Evolutionary conservation across 53 echinoderm and acorn worm species (phyloP).

Genomic region (Holothuria scabra): DNA sequence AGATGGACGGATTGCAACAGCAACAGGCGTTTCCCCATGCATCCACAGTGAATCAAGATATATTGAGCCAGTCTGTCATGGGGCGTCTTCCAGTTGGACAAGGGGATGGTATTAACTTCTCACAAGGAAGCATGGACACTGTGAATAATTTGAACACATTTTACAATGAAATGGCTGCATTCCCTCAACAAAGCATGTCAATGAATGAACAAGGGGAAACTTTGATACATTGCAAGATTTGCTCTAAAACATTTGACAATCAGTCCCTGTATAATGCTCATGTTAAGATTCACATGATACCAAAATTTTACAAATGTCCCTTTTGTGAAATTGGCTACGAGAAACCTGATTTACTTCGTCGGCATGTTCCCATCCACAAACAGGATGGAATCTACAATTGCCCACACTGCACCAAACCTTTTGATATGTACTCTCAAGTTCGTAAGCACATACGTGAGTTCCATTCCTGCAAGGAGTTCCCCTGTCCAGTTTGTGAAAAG

Average conservation of each 20-base stretch:
- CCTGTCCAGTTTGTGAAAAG: conserved; percentile 83
- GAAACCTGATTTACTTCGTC: conserved; percentile 72
- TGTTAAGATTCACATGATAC: conserved; percentile 82
- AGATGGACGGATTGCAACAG: neutral
- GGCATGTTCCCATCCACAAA: conserved; percentile 80
- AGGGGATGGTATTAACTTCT: neutral
- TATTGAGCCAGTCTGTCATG: conserved; percentile 25
- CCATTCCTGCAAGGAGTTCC: conserved; percentile 91
- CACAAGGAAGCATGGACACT: neutral
- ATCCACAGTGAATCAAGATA: neutral
- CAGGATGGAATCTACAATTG: conserved; percentile 76
- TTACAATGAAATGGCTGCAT: neutral
- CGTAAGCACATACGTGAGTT: conserved; percentile 88
- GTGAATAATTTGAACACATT: conserved; percentile 12
- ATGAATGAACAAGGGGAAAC: conserved; percentile 38
- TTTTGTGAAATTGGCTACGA: conserved; percentile 88
- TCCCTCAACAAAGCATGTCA: conserved; percentile 35
- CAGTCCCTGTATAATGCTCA: conserved; percentile 79
- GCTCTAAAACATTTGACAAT: conserved; percentile 83
- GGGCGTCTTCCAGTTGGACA: neutral
- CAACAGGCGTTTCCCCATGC: neutral
- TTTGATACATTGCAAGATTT: conserved; percentile 59
- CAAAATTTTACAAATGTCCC: conserved; percentile 88
- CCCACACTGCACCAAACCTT: conserved; percentile 82
- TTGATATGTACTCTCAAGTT: conserved; percentile 83